These are phyloP conservation scores for Eupithecia abbreviata DNA, from an alignment of 2,888 invertebrate genomes.

Conservation along the genomic window DNA sequence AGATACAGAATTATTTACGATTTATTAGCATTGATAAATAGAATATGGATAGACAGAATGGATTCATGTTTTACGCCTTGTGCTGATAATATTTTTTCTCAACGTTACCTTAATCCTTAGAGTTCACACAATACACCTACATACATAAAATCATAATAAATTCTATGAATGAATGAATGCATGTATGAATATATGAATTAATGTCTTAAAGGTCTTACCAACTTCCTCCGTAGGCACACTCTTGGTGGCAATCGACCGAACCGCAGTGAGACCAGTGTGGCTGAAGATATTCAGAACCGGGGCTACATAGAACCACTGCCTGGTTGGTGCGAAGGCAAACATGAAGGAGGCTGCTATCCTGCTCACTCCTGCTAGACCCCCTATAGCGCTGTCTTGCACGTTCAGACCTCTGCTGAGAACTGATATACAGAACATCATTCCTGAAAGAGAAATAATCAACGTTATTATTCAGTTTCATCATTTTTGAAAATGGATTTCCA, in stretches of 20 bases:
- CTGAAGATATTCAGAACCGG: slow-evolving; percentile 81
- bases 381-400: slow-evolving; percentile 79
- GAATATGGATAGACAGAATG: neutral
- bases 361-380: slow-evolving; percentile 76
- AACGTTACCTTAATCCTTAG: neutral
- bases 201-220: slow-evolving; percentile 58
- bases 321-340: slow-evolving; percentile 77
- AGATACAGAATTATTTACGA: neutral
- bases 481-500: too few species aligned
- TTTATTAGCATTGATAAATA: neutral
- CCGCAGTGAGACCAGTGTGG: slow-evolving; percentile 81
- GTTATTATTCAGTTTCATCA: too few species aligned
- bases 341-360: slow-evolving; percentile 81
- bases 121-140: too few species aligned
- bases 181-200: too few species aligned
- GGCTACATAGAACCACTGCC: slow-evolving; percentile 78
- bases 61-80: neutral
- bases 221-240: slow-evolving; percentile 82
- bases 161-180: too few species aligned
- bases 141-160: too few species aligned
- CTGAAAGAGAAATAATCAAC: slow-evolving; percentile 52
- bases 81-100: too few species aligned
- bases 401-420: slow-evolving; percentile 71
- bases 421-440: slow-evolving; percentile 78
- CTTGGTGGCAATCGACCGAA: slow-evolving; percentile 83